phyloP scores from a whole-genome alignment of 2,797 vertebrate species.

The Arctocebus calabarensis region DNA sequence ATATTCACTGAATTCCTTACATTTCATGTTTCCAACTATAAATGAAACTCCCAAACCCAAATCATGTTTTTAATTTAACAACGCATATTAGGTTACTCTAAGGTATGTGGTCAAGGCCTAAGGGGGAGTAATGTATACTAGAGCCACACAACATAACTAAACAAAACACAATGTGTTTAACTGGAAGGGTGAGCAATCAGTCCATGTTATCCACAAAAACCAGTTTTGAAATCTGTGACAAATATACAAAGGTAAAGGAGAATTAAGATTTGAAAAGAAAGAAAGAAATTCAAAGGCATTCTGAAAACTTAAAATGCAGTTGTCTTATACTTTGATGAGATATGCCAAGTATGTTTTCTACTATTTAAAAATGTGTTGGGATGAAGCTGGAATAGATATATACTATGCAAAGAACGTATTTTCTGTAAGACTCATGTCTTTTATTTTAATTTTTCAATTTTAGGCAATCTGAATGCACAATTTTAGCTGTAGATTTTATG shows the following conservation, averaged over 20 bases:
- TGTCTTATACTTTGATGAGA: background rate
- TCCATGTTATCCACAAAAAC: background rate
- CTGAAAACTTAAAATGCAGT: background rate
- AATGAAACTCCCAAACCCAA: conserved; percentile 67
- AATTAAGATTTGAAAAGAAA: background rate
- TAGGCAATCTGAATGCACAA: conserved; percentile 59
- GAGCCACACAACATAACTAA: conserved; percentile 55
- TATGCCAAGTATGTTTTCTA: background rate
- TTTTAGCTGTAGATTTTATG: conserved; percentile 48
- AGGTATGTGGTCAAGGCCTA: conserved; percentile 74
- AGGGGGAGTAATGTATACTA: conserved; percentile 38
- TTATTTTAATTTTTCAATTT: conserved; percentile 31
- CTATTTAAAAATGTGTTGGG: background rate
- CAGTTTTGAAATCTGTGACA: conserved; percentile 48
- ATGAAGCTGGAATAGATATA: background rate
- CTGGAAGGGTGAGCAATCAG: conserved; percentile 48
- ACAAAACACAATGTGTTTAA: conserved; percentile 50
- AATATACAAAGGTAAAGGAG: conserved; percentile 50
- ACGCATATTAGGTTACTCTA: conserved; percentile 68
- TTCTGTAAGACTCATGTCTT: background rate
- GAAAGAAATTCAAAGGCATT: background rate
- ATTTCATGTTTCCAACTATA: conserved; percentile 78
- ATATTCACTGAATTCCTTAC: conserved; percentile 73
- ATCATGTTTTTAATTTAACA: conserved; percentile 81
- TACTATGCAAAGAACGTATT: background rate